These are phyloP conservation scores for Sinelater perroti DNA, from an alignment of 2,888 invertebrate genomes.

Conservation along the genomic window DNA sequence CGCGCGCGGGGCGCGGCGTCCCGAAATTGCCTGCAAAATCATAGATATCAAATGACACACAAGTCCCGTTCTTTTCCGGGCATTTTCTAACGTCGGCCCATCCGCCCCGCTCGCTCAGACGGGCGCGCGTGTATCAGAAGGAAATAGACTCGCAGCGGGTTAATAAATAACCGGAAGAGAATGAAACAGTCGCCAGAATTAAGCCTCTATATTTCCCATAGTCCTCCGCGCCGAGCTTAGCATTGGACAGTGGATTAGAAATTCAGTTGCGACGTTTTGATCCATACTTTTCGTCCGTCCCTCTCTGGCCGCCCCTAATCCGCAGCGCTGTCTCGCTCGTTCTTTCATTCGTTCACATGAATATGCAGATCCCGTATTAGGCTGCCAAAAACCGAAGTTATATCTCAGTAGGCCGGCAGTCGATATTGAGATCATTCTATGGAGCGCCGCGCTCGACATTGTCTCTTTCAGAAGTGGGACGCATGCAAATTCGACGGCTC, in stretches of 20 bases:
- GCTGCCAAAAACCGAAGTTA: slow-evolving; percentile 60
- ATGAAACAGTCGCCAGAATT: slow-evolving; percentile 52
- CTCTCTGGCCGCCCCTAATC: slow-evolving; percentile 43
- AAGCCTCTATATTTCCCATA: slow-evolving; percentile 56
- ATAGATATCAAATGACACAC: slow-evolving; percentile 48
- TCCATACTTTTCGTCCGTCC: slow-evolving; percentile 51
- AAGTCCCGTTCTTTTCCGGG: slow-evolving; percentile 32
- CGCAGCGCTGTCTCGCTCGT: slow-evolving; percentile 39
- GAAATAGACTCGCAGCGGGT: slow-evolving; percentile 42
- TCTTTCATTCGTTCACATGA: slow-evolving; percentile 55
- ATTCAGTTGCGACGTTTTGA: slow-evolving; percentile 58
- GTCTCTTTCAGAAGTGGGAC: slow-evolving; percentile 39
- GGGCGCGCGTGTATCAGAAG: slow-evolving; percentile 34
- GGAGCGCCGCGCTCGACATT: slow-evolving; percentile 36
- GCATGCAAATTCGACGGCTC: slow-evolving; percentile 37
- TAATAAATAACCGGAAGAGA: slow-evolving; percentile 52
- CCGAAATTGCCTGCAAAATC: slow-evolving; percentile 52
- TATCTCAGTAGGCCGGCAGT: slow-evolving; percentile 52
- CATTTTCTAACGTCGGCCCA: slow-evolving; percentile 36
- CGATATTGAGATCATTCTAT: slow-evolving; percentile 51
- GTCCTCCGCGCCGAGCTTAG: slow-evolving; percentile 53
- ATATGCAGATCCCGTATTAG: slow-evolving; percentile 61
- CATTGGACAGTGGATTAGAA: slow-evolving; percentile 58
- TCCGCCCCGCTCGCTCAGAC: slow-evolving; percentile 34
- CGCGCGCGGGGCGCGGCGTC: slow-evolving; percentile 29